Conservation (phyloP, 2,888 invertebrate genomes). For the Latrodectus elegans region DNA sequence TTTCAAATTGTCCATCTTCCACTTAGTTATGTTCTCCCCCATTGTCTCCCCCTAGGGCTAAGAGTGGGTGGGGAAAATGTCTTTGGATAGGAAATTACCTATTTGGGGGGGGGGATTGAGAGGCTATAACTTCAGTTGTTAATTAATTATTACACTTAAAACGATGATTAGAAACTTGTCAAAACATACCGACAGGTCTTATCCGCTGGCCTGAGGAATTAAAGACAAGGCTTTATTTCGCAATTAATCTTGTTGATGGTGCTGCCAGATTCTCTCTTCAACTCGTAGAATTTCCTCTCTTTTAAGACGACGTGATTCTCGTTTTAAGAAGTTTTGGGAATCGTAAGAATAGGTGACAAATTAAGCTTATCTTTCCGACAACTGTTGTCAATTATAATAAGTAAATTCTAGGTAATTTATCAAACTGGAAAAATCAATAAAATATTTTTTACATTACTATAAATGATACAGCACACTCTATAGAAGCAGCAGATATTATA, state of each 20-base stretch:
- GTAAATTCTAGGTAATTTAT: too few relatives aligned
- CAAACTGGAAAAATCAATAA: too few relatives aligned
- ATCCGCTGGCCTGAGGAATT: conserved; percentile 1
- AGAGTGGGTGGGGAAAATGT: too few relatives aligned
- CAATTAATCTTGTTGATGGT: conserved; percentile 26
- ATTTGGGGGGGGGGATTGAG: neutral
- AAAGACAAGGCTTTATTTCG: neutral
- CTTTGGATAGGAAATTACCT: too few relatives aligned
- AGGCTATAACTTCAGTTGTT: conserved; percentile 23
- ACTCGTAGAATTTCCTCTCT: neutral
- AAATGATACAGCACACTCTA: too few relatives aligned
- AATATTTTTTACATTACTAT: too few relatives aligned
- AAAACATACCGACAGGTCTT: conserved; percentile 56
- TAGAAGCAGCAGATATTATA: too few relatives aligned
- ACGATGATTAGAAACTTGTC: conserved; percentile 67
- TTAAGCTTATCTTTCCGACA: neutral
- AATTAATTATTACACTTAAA: conserved; percentile 68
- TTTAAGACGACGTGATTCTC: neutral
- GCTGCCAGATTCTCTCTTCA: neutral
- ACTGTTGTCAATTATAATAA: too few relatives aligned
- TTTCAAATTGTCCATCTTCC: conserved; percentile 17
- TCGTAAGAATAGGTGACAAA: neutral
- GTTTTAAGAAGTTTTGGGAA: neutral
- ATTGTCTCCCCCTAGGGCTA: neutral
- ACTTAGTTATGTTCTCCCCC: neutral